These are phyloP conservation scores for Drosophila imparisetae DNA, from an alignment of 2,888 invertebrate species.

Conservation along the genomic window DNA sequence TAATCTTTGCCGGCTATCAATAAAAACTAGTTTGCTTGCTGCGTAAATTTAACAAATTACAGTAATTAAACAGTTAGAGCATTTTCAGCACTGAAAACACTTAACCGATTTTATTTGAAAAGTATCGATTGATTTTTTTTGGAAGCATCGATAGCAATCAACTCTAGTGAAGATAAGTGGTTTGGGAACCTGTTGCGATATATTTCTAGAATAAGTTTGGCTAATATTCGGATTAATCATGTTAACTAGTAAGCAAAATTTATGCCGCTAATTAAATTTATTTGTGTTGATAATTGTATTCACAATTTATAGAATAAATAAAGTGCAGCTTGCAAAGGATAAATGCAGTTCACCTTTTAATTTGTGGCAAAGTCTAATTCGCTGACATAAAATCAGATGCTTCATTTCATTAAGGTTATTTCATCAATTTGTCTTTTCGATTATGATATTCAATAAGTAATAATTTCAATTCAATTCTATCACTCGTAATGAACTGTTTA, in stretches of 20 bases:
- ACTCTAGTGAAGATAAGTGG: not conserved
- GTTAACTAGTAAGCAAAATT: not conserved
- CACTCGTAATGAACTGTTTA: conserved; percentile 39
- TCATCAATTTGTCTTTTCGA: not conserved
- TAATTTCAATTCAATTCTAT: not conserved
- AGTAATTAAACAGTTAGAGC: not conserved
- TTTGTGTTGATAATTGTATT: not conserved
- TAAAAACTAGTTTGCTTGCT: not conserved
- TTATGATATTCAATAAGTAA: conserved; percentile 27
- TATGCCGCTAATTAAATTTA: not conserved
- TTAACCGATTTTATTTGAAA: not conserved
- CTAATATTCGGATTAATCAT: not conserved
- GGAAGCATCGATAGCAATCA: not conserved
- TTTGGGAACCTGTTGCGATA: not conserved
- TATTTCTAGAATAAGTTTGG: not conserved
- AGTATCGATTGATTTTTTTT: conserved; percentile 15
- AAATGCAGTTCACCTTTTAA: not conserved
- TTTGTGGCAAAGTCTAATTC: not conserved
- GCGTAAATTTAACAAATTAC: not conserved
- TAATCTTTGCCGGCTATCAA: not conserved
- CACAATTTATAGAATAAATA: not conserved
- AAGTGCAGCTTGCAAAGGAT: not conserved
- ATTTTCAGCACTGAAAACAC: not conserved
- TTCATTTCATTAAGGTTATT: conserved; percentile 29
- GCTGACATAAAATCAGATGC: conserved; percentile 25